Evolutionary conservation across 2,797 vertebrate genomes (phyloP).

Genomic region (Falco rusticolus): DNA sequence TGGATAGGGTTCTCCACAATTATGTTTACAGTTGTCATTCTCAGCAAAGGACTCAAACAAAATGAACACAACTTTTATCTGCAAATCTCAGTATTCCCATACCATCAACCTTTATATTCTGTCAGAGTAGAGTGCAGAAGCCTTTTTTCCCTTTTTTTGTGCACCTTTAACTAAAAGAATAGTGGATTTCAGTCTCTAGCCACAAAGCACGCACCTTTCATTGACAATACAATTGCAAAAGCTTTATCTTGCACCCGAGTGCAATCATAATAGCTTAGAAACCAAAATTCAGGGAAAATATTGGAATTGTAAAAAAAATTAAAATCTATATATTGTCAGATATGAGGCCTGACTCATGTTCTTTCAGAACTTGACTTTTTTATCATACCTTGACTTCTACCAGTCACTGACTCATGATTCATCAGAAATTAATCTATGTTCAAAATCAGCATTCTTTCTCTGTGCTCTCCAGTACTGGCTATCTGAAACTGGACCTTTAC

Average conservation of each 20-base stretch:
- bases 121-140: background rate
- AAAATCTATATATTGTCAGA: background rate
- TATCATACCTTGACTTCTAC: background rate
- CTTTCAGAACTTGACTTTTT: background rate
- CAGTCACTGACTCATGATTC: background rate
- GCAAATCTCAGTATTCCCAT: background rate
- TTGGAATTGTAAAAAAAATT: background rate
- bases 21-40: background rate
- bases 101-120: background rate
- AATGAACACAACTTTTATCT: background rate
- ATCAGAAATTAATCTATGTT: background rate
- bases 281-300: background rate
- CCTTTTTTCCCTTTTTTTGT: background rate
- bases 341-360: background rate
- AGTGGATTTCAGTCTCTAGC: background rate
- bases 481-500: background rate
- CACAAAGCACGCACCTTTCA: background rate
- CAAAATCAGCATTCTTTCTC: background rate
- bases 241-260: background rate
- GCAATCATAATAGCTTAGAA: background rate
- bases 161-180: background rate
- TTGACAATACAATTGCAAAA: background rate
- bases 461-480: background rate
- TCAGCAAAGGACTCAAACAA: background rate
- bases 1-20: background rate